Percentiles rank a stretch among this genome's conserved stretches.
These are phyloP conservation scores for Butorides virescens DNA, from an alignment of 2,113 vertebrate species.

Conservation along the genomic window DNA sequence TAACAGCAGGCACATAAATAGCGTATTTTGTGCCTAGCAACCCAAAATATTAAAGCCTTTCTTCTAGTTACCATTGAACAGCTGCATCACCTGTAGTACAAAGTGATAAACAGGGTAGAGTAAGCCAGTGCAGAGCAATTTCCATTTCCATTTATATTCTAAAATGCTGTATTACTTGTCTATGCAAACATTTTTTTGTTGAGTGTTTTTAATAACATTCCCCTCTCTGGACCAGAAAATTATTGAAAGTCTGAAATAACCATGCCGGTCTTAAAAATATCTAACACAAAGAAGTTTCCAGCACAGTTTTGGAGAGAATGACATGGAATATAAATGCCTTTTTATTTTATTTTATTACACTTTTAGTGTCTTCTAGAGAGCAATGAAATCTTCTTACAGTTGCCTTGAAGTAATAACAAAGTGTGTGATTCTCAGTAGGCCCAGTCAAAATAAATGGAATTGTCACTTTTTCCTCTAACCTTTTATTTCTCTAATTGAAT, in stretches of 20 bases:
- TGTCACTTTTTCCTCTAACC: background rate
- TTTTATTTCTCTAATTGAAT: conserved; percentile 53
- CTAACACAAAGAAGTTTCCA: conserved; percentile 30
- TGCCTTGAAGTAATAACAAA: conserved; percentile 29
- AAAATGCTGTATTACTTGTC: conserved; percentile 17
- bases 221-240: background rate
- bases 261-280: background rate
- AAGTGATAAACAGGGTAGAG: conserved; percentile 34
- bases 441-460: conserved; percentile 13
- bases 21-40: conserved; percentile 26
- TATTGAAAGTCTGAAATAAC: conserved; percentile 14
- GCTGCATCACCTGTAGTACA: conserved; percentile 34
- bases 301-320: background rate
- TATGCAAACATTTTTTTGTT: conserved; percentile 4
- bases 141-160: conserved; percentile 51
- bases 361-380: conserved; percentile 46
- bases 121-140: conserved; percentile 34
- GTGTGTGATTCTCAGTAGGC: background rate
- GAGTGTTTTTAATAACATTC: conserved; percentile 28
- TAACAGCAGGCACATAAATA: conserved; percentile 23
- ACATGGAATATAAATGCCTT: conserved; percentile 24
- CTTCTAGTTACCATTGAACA: conserved; percentile 36
- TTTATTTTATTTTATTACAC: conserved; percentile 50
- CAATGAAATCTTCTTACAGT: conserved; percentile 40
- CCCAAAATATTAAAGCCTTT: background rate